Percentiles rank a stretch among this genome's conserved stretches.
These are phyloP conservation scores for Physocephala rufipes DNA, from an alignment of 2,888 invertebrate species.

Conservation along the genomic window DNA sequence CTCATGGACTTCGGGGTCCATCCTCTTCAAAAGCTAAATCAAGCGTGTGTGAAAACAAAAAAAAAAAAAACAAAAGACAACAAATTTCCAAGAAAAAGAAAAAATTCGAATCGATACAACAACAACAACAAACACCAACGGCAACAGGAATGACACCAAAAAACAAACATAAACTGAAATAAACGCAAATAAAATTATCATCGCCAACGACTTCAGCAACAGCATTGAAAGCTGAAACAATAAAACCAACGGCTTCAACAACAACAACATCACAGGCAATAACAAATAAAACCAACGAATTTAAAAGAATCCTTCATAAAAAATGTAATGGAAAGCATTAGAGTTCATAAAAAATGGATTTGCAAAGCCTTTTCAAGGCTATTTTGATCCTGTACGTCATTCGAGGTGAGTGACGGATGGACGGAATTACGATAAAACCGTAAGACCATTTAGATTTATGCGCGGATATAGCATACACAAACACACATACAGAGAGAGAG, in stretches of 20 bases:
- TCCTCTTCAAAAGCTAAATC: slow-evolving; percentile 10
- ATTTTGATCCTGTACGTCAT: slow-evolving; percentile 65
- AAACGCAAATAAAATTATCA: background rate
- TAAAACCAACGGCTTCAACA: slow-evolving; percentile 47
- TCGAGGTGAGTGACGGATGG: slow-evolving; percentile 59
- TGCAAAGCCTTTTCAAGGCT: slow-evolving; percentile 67
- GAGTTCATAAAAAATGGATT: slow-evolving; percentile 66
- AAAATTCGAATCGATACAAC: background rate
- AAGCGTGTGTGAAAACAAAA: slow-evolving; percentile 9
- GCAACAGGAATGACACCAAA: background rate
- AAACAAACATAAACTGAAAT: background rate
- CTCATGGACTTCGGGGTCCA: too few relatives aligned
- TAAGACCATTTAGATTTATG: background rate
- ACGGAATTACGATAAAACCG: background rate
- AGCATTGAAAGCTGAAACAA: slow-evolving; percentile 49
- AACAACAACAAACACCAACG: background rate
- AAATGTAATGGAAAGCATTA: slow-evolving; percentile 66
- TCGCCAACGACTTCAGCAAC: background rate
- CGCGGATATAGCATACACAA: background rate
- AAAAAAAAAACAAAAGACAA: background rate
- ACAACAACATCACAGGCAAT: slow-evolving; percentile 29
- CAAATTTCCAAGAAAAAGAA: background rate
- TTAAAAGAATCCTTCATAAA: slow-evolving; percentile 51
- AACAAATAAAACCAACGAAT: slow-evolving; percentile 22
- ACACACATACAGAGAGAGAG: background rate